phyloP scores from a whole-genome alignment of 1,140 invertebrate genomes.

The Teleogryllus occipitalis region DNA sequence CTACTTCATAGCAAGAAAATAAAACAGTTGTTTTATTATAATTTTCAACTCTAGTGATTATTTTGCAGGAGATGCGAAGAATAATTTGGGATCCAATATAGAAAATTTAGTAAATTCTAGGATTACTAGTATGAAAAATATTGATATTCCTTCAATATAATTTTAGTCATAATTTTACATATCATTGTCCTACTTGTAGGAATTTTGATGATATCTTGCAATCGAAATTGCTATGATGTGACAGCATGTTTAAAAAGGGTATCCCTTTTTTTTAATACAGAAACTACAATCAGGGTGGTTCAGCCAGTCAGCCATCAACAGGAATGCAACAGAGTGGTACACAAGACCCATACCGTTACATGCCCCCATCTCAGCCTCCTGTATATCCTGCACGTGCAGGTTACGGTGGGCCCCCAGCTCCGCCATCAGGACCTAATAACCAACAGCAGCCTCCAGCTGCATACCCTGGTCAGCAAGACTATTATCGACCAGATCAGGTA shows the following conservation, averaged over 20 bases:
- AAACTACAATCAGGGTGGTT: slow-evolving; percentile 26
- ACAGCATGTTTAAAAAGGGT: not conserved
- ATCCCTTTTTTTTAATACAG: not conserved
- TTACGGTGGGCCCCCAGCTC: slow-evolving; percentile 21
- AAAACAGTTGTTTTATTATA: too few relatives aligned
- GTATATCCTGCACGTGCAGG: slow-evolving; percentile 27
- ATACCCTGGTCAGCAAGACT: slow-evolving; percentile 52
- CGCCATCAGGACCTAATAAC: slow-evolving; percentile 6
- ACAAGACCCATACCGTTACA: slow-evolving; percentile 29
- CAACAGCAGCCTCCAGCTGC: slow-evolving; percentile 16
- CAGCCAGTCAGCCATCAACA: slow-evolving; percentile 14
- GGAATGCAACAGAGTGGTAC: slow-evolving; percentile 22
- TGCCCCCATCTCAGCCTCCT: slow-evolving; percentile 23
- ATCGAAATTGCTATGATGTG: too few relatives aligned
- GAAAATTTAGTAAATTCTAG: too few relatives aligned
- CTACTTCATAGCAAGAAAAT: too few relatives aligned
- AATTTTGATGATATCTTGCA: not conserved
- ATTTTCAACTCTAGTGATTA: too few relatives aligned
- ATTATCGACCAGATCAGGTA: slow-evolving; percentile 52
- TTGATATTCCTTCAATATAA: too few relatives aligned
- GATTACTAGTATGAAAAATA: too few relatives aligned
- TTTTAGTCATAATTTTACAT: not conserved
- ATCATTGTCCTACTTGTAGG: not conserved
- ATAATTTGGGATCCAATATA: too few relatives aligned
- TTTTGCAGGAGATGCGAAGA: too few relatives aligned